A percentile compares a stretch with the other conserved stretches of the same genome.
These are phyloP conservation scores for Pangasius sanitwongsei DNA, from an alignment of 2,797 vertebrate genomes.

Conservation along the genomic window DNA sequence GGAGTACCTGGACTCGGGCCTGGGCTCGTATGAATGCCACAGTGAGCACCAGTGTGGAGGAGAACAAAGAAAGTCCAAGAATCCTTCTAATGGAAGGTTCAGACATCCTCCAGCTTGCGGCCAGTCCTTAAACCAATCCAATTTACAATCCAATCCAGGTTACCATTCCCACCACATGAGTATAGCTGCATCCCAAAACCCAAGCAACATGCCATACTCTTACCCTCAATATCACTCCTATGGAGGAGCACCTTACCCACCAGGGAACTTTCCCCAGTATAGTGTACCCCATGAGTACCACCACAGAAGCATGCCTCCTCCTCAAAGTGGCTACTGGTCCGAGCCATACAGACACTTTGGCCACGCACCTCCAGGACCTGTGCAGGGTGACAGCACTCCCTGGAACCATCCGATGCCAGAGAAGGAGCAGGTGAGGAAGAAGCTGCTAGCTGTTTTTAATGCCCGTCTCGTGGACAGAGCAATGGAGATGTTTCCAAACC, in stretches of 20 bases:
- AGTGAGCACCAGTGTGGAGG: conserved; percentile 51
- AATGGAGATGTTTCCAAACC: conserved; percentile 72
- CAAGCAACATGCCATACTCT: conserved; percentile 40
- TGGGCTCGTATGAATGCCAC: conserved; percentile 73
- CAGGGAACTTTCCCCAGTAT: conserved; percentile 44
- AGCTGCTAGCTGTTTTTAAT: conserved; percentile 75
- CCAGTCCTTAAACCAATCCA: conserved; percentile 33
- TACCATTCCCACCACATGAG: conserved; percentile 52
- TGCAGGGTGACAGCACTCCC: conserved; percentile 10
- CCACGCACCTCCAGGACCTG: neutral
- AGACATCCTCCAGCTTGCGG: conserved; percentile 53
- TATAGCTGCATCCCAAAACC: conserved; percentile 29
- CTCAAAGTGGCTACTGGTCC: conserved; percentile 63
- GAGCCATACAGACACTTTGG: conserved; percentile 53
- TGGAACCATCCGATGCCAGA: conserved; percentile 54
- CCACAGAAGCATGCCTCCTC: conserved; percentile 45
- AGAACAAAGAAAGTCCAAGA: conserved; percentile 39
- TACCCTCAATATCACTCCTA: conserved; percentile 54
- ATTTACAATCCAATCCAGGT: conserved; percentile 11
- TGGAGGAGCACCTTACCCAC: conserved; percentile 35
- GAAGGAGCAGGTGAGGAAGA: conserved; percentile 70
- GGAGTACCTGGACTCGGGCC: conserved; percentile 74
- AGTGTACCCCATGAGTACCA: conserved; percentile 59
- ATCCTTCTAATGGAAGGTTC: conserved; percentile 26
- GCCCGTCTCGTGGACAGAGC: conserved; percentile 70